Evolutionary conservation across 1,140 invertebrate species (phyloP).

Genomic region (Coelopa frigida): DNA sequence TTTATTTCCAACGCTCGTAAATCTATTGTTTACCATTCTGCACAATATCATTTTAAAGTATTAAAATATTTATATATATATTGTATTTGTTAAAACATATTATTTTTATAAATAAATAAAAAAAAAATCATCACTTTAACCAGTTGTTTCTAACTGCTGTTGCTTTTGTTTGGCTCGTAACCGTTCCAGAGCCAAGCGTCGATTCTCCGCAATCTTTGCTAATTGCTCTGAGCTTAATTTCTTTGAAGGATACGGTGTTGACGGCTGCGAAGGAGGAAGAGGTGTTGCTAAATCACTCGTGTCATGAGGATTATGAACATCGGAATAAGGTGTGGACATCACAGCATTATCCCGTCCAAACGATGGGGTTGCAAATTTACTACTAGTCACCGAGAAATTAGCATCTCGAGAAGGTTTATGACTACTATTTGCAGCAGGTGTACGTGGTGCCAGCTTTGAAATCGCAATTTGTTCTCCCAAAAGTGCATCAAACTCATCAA

Average conservation of each 20-base stretch:
- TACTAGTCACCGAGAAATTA: conserved; percentile 2
- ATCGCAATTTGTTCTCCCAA: conserved; percentile 47
- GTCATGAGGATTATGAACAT: conserved; percentile 14
- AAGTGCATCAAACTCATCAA: conserved; percentile 50
- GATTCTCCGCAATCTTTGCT: conserved; percentile 40
- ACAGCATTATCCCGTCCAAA: conserved; percentile 27
- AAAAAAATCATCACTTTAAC: no score
- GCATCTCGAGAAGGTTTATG: conserved; percentile 1
- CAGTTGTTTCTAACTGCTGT: no score
- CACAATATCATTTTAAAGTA: no score
- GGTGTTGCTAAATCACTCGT: conserved; percentile 30
- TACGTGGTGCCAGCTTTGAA: conserved; percentile 31
- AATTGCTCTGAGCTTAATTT: conserved; percentile 32
- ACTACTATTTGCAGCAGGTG: conserved; percentile 20
- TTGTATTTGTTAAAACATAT: no score
- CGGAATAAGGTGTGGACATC: conserved; percentile 31
- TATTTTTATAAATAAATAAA: no score
- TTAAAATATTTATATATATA: no score
- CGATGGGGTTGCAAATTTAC: conserved; percentile 26
- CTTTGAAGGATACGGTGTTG: conserved; percentile 16
- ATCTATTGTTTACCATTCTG: no score
- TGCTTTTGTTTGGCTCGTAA: conserved; percentile 24
- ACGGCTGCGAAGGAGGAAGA: conserved; percentile 26
- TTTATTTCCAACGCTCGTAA: no score
- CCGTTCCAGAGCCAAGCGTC: conserved; percentile 31